These are phyloP conservation scores for Cephus sareptanus DNA, from an alignment of 2,888 invertebrate species.

Conservation along the genomic window DNA sequence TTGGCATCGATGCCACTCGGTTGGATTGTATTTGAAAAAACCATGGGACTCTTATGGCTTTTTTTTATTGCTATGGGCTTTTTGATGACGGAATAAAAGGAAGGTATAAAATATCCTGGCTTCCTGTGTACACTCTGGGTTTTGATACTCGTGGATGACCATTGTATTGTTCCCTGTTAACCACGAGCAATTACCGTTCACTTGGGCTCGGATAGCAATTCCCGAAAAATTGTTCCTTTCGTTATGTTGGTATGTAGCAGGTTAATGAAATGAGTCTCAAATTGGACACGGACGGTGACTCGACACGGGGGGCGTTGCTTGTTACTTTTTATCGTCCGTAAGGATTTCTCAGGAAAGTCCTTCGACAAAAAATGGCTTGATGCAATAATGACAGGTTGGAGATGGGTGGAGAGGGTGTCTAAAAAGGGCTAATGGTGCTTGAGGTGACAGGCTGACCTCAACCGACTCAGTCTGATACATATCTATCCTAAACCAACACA, in stretches of 20 bases:
- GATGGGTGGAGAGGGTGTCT: slow-evolving; percentile 43
- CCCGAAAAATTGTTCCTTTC: background rate
- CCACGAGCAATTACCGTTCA: background rate
- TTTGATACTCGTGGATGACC: background rate
- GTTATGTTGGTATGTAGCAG: background rate
- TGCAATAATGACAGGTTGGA: slow-evolving; percentile 60
- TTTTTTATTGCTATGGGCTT: background rate
- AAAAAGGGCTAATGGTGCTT: slow-evolving; percentile 62
- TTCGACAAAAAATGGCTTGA: slow-evolving; percentile 40
- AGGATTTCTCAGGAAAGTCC: slow-evolving; percentile 27
- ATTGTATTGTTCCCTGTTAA: background rate
- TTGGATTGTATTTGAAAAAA: background rate
- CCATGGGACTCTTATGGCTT: background rate
- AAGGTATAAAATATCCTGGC: background rate
- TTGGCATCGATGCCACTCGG: background rate
- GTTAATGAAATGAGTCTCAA: slow-evolving; percentile 4
- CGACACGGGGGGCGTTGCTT: slow-evolving; percentile 8
- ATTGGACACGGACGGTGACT: slow-evolving; percentile 9
- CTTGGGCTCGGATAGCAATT: background rate
- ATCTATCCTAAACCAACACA: slow-evolving; percentile 65
- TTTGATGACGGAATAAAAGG: background rate
- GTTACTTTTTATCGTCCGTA: slow-evolving; percentile 17
- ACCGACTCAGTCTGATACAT: slow-evolving; percentile 57
- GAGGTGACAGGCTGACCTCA: slow-evolving; percentile 61
- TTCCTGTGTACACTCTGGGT: background rate